A percentile compares a stretch with the other conserved stretches of the same genome.
phyloP scores from a whole-genome alignment of 1,140 invertebrate genomes.

The Apis dorsata region DNA sequence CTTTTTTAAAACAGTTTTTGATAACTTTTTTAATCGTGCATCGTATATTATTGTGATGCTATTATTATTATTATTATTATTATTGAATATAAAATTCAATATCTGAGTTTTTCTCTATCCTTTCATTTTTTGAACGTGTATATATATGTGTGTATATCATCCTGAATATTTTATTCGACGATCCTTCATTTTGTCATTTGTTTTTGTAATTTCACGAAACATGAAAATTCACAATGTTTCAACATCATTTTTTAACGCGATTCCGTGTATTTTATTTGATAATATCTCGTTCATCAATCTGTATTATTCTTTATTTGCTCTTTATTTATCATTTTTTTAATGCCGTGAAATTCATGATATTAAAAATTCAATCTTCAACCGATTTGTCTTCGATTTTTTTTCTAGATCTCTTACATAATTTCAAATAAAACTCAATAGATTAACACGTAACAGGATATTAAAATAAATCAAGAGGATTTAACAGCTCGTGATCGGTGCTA shows the following conservation, averaged over 20 bases:
- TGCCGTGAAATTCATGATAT: not conserved
- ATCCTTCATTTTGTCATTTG: not conserved
- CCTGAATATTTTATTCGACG: too few relatives aligned
- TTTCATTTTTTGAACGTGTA: too few relatives aligned
- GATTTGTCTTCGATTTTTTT: not conserved
- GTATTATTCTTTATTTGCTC: not conserved
- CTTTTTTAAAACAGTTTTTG: too few relatives aligned
- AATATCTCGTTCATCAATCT: too few relatives aligned
- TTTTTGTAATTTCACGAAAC: not conserved
- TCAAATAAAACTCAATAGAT: not conserved
- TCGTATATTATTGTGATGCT: too few relatives aligned
- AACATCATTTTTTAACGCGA: not conserved
- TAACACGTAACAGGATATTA: too few relatives aligned
- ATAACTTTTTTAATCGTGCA: too few relatives aligned
- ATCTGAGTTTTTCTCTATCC: too few relatives aligned
- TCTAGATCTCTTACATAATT: not conserved
- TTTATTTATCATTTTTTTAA: not conserved
- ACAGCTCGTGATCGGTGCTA: slow-evolving; percentile 15
- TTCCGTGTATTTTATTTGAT: too few relatives aligned
- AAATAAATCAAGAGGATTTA: not conserved
- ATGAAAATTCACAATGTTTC: not conserved
- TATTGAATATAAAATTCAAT: too few relatives aligned
- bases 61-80: too few relatives aligned
- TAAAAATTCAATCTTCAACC: not conserved
- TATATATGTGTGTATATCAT: too few relatives aligned